Evolutionary conservation across 2,888 invertebrate genomes (phyloP).

Genomic region (Agrilus mali): DNA sequence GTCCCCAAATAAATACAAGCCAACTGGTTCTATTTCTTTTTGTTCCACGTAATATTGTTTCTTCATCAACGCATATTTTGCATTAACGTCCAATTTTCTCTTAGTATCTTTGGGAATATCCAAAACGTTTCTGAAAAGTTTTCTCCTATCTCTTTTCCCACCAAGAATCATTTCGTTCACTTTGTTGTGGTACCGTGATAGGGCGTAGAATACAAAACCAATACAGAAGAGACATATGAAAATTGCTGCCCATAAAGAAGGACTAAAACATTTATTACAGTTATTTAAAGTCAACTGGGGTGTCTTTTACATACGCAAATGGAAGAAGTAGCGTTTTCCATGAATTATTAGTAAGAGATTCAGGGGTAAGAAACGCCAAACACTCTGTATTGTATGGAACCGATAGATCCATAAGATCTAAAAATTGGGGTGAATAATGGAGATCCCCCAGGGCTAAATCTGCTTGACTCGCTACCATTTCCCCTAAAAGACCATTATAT

Average conservation of each 20-base stretch:
- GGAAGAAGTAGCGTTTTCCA: constrained; percentile 75
- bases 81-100: constrained; percentile 19
- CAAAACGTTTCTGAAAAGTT: too few relatives aligned
- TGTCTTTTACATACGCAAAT: constrained; percentile 47
- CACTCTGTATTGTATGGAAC: constrained; percentile 72
- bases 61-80: constrained; percentile 26
- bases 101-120: constrained; percentile 1
- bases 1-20: constrained; percentile 59
- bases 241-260: constrained; percentile 64
- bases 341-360: constrained; percentile 66
- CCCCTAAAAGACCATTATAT: constrained; percentile 60
- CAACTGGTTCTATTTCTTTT: constrained; percentile 29
- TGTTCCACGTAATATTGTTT: constrained; percentile 20
- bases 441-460: constrained; percentile 67
- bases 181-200: constrained; percentile 47
- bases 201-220: constrained; percentile 49
- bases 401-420: constrained; percentile 59
- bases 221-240: constrained; percentile 52
- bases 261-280: constrained; percentile 12
- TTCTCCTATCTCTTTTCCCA: constrained; percentile 4
- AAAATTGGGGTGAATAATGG: constrained; percentile 57
- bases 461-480: constrained; percentile 54
- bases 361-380: constrained; percentile 72
- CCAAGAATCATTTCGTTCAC: constrained; percentile 18
- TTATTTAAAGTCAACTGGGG: not conserved